Percentiles rank a stretch among this genome's conserved stretches.
Evolutionary conservation across 2,113 vertebrate genomes (phyloP).

Genomic region (Percopsis transmontana): DNA sequence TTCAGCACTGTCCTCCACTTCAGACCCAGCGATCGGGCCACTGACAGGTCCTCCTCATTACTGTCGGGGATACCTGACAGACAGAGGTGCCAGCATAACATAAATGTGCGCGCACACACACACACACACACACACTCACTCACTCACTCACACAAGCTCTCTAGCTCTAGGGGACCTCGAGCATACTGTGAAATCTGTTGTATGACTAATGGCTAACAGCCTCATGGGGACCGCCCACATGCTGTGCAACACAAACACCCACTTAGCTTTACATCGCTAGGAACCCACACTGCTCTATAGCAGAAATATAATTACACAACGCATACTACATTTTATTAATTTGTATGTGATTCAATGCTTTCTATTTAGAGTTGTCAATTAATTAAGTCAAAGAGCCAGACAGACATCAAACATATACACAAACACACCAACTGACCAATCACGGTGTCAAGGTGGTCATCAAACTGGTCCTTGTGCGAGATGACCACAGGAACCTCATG

Average conservation of each 20-base stretch:
- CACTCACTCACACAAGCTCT: neutral
- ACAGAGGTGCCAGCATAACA: neutral
- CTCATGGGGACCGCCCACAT: constrained; percentile 26
- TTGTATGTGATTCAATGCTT: too few relatives aligned
- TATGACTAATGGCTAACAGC: constrained; percentile 23
- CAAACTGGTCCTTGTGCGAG: constrained; percentile 77
- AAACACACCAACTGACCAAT: constrained; percentile 80
- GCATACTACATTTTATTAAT: too few relatives aligned
- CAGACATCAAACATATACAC: neutral
- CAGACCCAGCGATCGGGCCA: constrained; percentile 83
- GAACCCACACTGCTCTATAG: neutral
- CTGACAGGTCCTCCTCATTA: constrained; percentile 77
- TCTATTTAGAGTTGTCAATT: too few relatives aligned
- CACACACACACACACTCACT: constrained; percentile 1
- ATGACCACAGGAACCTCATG: constrained; percentile 91
- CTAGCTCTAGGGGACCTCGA: too few relatives aligned
- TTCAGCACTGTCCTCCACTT: constrained; percentile 81
- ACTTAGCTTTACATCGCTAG: constrained; percentile 7
- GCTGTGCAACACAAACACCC: constrained; percentile 41
- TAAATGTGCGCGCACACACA: neutral
- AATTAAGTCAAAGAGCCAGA: too few relatives aligned
- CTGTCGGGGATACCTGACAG: constrained; percentile 85
- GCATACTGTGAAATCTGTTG: neutral
- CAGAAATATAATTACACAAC: neutral
- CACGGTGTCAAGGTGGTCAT: constrained; percentile 84